Evolutionary conservation across 1,140 invertebrate species (phyloP).

Genomic region (Pteromalus puparum): DNA sequence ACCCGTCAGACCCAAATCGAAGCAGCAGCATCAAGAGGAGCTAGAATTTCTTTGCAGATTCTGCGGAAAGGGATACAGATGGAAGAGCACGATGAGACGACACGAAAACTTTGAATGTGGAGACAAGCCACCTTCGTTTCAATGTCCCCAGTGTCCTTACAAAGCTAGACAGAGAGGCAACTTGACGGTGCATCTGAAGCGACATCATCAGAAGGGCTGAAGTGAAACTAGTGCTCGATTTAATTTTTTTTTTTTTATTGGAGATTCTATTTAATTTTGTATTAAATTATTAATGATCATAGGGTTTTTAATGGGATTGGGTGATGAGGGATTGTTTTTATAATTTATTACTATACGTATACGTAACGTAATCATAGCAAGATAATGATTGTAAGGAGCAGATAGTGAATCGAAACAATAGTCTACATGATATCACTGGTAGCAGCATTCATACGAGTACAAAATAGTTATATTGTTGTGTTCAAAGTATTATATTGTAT

Average conservation of each 20-base stretch:
- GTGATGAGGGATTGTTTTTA: neutral
- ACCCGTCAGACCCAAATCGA: constrained; percentile 64
- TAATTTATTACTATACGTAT: neutral
- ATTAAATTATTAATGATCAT: neutral
- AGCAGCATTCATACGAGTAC: neutral
- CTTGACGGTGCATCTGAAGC: constrained; percentile 85
- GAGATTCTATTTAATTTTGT: neutral
- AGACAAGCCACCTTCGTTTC: constrained; percentile 86
- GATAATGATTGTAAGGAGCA: neutral
- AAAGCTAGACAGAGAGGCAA: constrained; percentile 87
- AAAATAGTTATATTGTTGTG: neutral
- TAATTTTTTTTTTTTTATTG: neutral
- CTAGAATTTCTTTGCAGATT: constrained; percentile 82
- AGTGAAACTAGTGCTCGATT: neutral
- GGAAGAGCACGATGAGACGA: constrained; percentile 81
- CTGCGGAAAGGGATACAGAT: constrained; percentile 79
- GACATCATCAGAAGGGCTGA: constrained; percentile 78
- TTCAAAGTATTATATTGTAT: neutral
- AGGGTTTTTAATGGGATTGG: neutral
- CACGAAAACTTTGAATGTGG: constrained; percentile 91
- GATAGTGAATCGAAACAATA: neutral
- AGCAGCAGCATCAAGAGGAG: constrained; percentile 71
- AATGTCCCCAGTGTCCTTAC: constrained; percentile 87
- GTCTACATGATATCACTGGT: neutral
- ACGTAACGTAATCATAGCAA: neutral